These are phyloP conservation scores for Hyperoplus immaculatus DNA, from an alignment of 2,797 vertebrate genomes.

Conservation along the genomic window DNA sequence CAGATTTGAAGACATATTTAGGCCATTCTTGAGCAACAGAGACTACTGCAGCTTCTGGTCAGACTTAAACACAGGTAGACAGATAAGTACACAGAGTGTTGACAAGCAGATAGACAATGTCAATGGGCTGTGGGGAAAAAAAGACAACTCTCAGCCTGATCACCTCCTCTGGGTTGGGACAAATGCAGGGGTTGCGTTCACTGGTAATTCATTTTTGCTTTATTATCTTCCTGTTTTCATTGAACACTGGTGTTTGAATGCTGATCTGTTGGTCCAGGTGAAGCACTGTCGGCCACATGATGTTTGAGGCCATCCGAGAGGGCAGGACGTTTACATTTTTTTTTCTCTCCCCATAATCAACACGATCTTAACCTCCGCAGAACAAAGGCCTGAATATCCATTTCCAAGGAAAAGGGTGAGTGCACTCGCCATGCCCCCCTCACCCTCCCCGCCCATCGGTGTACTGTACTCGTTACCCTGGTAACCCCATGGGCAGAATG, in stretches of 20 bases:
- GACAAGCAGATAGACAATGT: constrained; percentile 19
- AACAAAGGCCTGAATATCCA: constrained; percentile 86
- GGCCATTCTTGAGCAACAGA: not conserved
- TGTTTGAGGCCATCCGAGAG: constrained; percentile 54
- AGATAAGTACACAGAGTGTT: not conserved
- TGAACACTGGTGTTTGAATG: constrained; percentile 48
- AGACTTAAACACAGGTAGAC: not conserved
- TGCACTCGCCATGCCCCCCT: constrained; percentile 77
- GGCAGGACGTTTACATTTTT: constrained; percentile 62
- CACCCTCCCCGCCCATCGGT: constrained; percentile 66
- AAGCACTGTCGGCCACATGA: constrained; percentile 26
- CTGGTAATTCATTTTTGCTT: constrained; percentile 39
- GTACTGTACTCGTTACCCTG: constrained; percentile 86
- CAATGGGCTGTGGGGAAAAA: constrained; percentile 3
- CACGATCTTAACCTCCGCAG: constrained; percentile 78
- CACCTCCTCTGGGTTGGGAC: not conserved
- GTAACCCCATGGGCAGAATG: constrained; percentile 86
- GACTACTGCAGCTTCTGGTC: not conserved
- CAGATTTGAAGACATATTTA: not conserved
- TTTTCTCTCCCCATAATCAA: constrained; percentile 70
- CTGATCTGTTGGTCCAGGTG: constrained; percentile 62
- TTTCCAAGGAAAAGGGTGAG: constrained; percentile 85
- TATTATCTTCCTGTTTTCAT: constrained; percentile 45
- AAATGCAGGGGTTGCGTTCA: constrained; percentile 8
- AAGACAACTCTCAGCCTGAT: not conserved